A percentile compares a stretch with the other conserved stretches of the same genome.
Conservation (phyloP, 2,888 invertebrate species). For the Portevinia maculata region DNA sequence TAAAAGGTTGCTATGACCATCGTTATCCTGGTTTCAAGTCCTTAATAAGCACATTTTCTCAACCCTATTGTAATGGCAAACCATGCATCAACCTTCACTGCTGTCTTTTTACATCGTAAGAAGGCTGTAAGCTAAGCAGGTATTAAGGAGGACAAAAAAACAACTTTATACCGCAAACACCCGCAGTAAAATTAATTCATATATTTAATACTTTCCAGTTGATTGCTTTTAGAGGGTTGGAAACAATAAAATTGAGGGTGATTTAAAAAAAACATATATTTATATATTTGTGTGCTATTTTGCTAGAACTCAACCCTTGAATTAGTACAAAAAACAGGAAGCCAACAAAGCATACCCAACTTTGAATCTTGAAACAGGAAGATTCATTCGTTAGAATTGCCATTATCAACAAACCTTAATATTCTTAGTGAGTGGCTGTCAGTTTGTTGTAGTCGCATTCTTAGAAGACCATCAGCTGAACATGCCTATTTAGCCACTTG, state of each 20-base stretch:
- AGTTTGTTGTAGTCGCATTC: neutral
- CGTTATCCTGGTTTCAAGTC: too few relatives aligned
- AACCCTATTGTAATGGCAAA: too few relatives aligned
- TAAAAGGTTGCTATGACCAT: too few relatives aligned
- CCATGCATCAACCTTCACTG: too few relatives aligned
- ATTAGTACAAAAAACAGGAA: neutral
- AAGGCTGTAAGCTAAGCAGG: too few relatives aligned
- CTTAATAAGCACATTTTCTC: too few relatives aligned
- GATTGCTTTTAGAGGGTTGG: conserved; percentile 10
- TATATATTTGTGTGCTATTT: too few relatives aligned
- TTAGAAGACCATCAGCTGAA: neutral
- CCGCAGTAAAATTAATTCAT: neutral
- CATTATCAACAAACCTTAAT: too few relatives aligned
- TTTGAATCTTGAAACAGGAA: neutral
- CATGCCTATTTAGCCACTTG: conserved; percentile 25
- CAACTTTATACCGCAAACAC: too few relatives aligned
- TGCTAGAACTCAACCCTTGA: too few relatives aligned
- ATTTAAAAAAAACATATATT: neutral
- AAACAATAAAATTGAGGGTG: neutral
- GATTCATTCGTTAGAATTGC: neutral
- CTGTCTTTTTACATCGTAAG: too few relatives aligned
- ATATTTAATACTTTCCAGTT: neutral
- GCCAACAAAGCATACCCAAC: neutral
- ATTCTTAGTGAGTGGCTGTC: neutral
- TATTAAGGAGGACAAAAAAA: too few relatives aligned